Conservation (phyloP, 2,797 vertebrate genomes). For the Neoniphon sammara region DNA sequence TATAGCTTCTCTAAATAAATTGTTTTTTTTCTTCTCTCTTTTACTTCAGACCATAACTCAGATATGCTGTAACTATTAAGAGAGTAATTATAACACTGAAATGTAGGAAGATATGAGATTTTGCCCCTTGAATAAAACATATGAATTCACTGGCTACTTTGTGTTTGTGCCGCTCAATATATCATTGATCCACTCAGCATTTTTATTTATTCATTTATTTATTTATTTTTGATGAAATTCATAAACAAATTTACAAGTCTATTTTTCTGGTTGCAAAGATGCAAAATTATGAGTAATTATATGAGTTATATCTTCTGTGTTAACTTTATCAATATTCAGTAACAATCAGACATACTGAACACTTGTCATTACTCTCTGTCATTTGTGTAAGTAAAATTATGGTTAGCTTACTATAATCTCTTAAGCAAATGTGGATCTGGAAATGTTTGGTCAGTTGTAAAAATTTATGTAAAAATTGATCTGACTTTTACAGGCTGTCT, state of each 20-base stretch:
- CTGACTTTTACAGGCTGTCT: conserved; percentile 40
- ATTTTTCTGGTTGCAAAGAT: no score
- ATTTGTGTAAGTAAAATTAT: neutral
- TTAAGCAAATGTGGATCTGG: conserved; percentile 25
- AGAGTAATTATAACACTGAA: conserved; percentile 15
- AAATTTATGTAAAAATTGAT: conserved; percentile 22
- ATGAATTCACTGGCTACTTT: neutral
- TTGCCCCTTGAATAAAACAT: conserved; percentile 54
- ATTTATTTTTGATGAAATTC: no score
- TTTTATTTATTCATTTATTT: no score
- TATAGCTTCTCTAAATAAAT: neutral
- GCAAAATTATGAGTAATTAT: no score
- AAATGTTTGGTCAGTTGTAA: conserved; percentile 14
- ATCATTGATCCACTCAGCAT: neutral
- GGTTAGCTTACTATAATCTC: neutral
- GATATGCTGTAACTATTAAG: neutral
- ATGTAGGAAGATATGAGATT: conserved; percentile 16
- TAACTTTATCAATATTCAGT: no score
- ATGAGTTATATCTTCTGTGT: no score
- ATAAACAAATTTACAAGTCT: no score
- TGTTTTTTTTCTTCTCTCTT: neutral
- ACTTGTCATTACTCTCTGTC: no score
- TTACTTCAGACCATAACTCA: neutral
- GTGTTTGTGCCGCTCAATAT: conserved; percentile 28
- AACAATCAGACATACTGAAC: no score